These are phyloP conservation scores for Branchellion lobata DNA, from an alignment of 2,888 invertebrate species.

Conservation along the genomic window DNA sequence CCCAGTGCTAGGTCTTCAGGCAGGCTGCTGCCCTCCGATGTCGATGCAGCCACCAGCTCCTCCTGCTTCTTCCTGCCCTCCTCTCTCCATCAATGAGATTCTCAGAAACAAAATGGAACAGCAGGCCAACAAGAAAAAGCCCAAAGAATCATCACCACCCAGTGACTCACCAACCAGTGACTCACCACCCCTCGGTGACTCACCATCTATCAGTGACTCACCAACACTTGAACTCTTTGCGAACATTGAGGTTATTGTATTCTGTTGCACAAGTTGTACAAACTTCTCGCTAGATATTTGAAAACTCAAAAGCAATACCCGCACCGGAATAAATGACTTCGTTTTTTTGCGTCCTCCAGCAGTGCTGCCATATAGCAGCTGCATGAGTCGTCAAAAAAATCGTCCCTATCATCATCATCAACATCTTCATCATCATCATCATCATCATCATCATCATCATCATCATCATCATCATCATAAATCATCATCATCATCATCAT, in stretches of 20 bases:
- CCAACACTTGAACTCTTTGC: no score
- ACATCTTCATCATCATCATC: slow-evolving; percentile 37
- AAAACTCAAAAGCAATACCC: no score
- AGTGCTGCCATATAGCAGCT: no score
- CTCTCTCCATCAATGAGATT: slow-evolving; percentile 48
- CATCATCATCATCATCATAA: slow-evolving; percentile 41
- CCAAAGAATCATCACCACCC: slow-evolving; percentile 46
- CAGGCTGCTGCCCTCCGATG: slow-evolving; percentile 42
- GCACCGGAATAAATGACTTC: no score
- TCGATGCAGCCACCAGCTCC: neutral
- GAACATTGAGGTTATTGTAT: no score
- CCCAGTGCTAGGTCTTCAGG: slow-evolving; percentile 36
- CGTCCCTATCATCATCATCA: neutral
- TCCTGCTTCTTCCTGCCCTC: neutral
- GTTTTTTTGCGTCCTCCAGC: no score
- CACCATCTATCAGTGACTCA: no score
- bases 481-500: slow-evolving; percentile 34
- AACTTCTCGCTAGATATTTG: no score
- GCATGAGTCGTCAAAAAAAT: neutral
- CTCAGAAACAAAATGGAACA: slow-evolving; percentile 46
- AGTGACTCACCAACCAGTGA: no score
- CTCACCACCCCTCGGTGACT: no score
- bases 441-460: slow-evolving; percentile 38
- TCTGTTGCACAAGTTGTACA: no score
- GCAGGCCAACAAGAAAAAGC: slow-evolving; percentile 44